These are phyloP conservation scores for Sympetrum striolatum DNA, from an alignment of 2,888 invertebrate genomes.

Conservation along the genomic window DNA sequence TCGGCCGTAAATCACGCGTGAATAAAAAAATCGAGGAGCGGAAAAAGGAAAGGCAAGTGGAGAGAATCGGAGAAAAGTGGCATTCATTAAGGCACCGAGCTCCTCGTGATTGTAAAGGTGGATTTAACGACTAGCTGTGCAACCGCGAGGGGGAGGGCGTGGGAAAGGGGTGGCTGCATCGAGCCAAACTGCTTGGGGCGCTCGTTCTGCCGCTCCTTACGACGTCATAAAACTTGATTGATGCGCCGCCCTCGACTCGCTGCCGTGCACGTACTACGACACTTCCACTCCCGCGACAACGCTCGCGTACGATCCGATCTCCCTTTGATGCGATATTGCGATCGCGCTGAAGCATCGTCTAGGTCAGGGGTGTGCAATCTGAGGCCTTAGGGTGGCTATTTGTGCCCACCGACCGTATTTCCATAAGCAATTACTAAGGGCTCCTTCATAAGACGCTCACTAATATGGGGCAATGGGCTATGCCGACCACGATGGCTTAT, in stretches of 20 bases:
- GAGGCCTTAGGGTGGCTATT: too few relatives aligned
- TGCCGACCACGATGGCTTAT: too few relatives aligned
- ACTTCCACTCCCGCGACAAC: slow-evolving; percentile 43
- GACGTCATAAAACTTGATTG: slow-evolving; percentile 39
- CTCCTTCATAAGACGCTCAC: too few relatives aligned
- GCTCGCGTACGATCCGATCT: slow-evolving; percentile 54
- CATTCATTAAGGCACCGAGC: slow-evolving; percentile 50
- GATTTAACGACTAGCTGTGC: slow-evolving; percentile 56
- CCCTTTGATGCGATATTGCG: slow-evolving; percentile 53
- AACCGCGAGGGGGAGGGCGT: slow-evolving; percentile 45
- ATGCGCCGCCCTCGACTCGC: background rate
- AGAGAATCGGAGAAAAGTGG: slow-evolving; percentile 49
- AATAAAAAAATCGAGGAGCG: slow-evolving; percentile 46
- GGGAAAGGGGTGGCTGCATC: background rate
- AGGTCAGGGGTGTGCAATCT: too few relatives aligned
- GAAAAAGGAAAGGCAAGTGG: slow-evolving; percentile 31
- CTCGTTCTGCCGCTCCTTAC: slow-evolving; percentile 46
- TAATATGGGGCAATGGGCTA: too few relatives aligned
- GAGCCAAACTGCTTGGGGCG: slow-evolving; percentile 15
- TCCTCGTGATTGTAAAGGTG: slow-evolving; percentile 52
- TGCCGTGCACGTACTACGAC: slow-evolving; percentile 26
- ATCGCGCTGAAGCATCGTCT: too few relatives aligned
- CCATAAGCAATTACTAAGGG: too few relatives aligned
- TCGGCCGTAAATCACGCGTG: slow-evolving; percentile 46
- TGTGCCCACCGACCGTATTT: too few relatives aligned